Conservation (phyloP, 2,888 invertebrate species). For the Euspilapteryx auroguttella region DNA sequence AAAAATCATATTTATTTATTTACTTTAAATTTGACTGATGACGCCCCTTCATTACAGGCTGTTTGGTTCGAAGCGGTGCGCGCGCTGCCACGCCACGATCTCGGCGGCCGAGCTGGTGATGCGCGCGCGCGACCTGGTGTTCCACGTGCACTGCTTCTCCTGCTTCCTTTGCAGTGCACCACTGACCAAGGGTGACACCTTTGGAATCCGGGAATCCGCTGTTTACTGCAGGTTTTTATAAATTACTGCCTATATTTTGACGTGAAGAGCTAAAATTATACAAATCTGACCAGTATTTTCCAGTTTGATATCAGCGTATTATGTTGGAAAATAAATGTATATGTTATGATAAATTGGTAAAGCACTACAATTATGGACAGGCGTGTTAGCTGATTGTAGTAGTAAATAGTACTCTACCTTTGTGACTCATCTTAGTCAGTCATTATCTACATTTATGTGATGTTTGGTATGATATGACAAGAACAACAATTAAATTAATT, state of each 20-base stretch:
- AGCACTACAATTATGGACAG: too few species aligned
- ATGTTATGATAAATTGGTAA: too few species aligned
- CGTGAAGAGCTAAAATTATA: not conserved
- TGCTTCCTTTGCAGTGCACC: slow-evolving; percentile 87
- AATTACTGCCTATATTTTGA: not conserved
- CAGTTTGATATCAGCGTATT: not conserved
- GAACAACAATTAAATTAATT: too few species aligned
- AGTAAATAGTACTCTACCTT: too few species aligned
- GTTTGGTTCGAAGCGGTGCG: slow-evolving; percentile 87
- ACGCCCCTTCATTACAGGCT: slow-evolving; percentile 74
- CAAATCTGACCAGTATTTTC: not conserved
- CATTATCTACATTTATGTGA: too few species aligned
- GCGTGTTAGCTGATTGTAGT: too few species aligned
- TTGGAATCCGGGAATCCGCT: slow-evolving; percentile 86
- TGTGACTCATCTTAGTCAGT: too few species aligned
- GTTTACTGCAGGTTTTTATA: slow-evolving; percentile 77
- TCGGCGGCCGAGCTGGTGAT: slow-evolving; percentile 92
- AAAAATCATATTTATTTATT: too few species aligned
- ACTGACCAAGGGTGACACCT: slow-evolving; percentile 91
- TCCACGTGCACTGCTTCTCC: slow-evolving; percentile 93
- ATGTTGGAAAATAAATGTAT: too few species aligned
- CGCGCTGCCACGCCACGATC: slow-evolving; percentile 87
- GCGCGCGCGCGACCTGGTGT: slow-evolving; percentile 90
- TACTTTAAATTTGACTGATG: too few species aligned
- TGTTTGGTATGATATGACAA: not conserved